phyloP scores from a whole-genome alignment of 2,113 vertebrate species.

The Theropithecus gelada region DNA sequence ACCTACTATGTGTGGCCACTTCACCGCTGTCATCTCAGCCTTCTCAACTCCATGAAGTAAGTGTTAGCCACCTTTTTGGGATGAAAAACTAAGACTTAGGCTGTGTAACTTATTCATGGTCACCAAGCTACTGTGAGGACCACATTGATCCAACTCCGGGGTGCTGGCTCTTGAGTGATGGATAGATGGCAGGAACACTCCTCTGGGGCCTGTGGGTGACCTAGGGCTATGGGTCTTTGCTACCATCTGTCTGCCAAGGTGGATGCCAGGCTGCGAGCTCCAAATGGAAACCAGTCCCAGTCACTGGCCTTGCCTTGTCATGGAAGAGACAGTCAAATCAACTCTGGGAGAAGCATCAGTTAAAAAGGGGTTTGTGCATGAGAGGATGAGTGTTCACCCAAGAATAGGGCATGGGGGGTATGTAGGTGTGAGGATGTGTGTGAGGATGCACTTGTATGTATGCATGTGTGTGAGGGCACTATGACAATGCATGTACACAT shows the following conservation, averaged over 20 bases:
- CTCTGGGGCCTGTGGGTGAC: neutral
- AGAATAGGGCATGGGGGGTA: neutral
- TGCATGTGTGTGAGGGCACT: neutral
- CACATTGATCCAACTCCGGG: neutral
- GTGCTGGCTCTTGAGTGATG: neutral
- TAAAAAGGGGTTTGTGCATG: neutral
- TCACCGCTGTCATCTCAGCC: neutral
- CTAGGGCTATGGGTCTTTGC: neutral
- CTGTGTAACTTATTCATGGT: neutral
- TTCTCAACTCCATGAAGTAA: neutral
- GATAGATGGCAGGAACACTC: fast-evolving
- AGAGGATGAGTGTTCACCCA: neutral
- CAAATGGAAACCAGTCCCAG: neutral
- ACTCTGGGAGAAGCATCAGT: neutral
- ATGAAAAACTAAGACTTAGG: neutral
- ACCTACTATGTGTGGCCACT: neutral
- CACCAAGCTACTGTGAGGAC: neutral
- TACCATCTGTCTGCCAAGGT: neutral
- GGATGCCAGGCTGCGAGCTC: neutral
- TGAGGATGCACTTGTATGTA: neutral
- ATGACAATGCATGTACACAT: neutral
- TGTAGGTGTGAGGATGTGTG: neutral
- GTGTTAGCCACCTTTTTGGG: neutral
- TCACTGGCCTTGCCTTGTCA: neutral
- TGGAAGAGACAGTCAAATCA: neutral